These are phyloP conservation scores for Drosophila elegans DNA, from an alignment of 1,140 invertebrate genomes.

Conservation along the genomic window DNA sequence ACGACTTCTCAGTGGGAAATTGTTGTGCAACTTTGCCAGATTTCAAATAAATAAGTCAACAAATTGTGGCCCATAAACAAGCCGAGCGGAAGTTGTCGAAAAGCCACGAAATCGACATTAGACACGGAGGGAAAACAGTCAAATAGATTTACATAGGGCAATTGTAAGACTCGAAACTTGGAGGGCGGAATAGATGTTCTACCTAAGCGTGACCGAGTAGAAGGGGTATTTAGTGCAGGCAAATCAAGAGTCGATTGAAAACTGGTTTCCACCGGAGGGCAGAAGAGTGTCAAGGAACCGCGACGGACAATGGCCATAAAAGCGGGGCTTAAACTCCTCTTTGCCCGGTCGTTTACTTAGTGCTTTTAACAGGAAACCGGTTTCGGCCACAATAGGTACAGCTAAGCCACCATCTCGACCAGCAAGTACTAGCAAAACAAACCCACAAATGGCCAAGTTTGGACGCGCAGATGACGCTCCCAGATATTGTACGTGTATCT, in stretches of 20 bases:
- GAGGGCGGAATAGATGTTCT: slow-evolving; percentile 56
- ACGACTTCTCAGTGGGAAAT: slow-evolving; percentile 62
- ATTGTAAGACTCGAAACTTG: slow-evolving; percentile 14
- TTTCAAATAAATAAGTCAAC: slow-evolving; percentile 59
- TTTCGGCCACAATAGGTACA: slow-evolving; percentile 58
- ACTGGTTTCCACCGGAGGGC: slow-evolving; percentile 61
- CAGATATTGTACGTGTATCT: slow-evolving; percentile 44
- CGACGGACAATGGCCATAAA: slow-evolving; percentile 45
- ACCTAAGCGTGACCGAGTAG: slow-evolving; percentile 69
- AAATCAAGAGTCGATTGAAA: slow-evolving; percentile 36
- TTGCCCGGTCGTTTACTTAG: slow-evolving; percentile 41
- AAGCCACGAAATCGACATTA: slow-evolving; percentile 43
- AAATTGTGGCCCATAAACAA: slow-evolving; percentile 53
- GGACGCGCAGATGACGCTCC: slow-evolving; percentile 52
- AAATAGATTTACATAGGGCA: slow-evolving; percentile 66
- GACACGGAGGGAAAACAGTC: slow-evolving; percentile 11
- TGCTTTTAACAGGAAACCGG: slow-evolving; percentile 46
- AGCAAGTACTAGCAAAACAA: slow-evolving; percentile 53
- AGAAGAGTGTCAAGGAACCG: slow-evolving; percentile 55
- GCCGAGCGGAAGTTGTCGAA: slow-evolving; percentile 42
- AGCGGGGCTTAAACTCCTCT: slow-evolving; percentile 45
- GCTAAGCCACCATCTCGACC: slow-evolving; percentile 26
- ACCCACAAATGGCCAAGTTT: slow-evolving; percentile 43
- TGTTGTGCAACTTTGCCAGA: slow-evolving; percentile 63
- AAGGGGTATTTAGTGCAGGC: slow-evolving; percentile 25